Evolutionary conservation across 2,113 vertebrate species (phyloP).

Genomic region (Raphicerus campestris): DNA sequence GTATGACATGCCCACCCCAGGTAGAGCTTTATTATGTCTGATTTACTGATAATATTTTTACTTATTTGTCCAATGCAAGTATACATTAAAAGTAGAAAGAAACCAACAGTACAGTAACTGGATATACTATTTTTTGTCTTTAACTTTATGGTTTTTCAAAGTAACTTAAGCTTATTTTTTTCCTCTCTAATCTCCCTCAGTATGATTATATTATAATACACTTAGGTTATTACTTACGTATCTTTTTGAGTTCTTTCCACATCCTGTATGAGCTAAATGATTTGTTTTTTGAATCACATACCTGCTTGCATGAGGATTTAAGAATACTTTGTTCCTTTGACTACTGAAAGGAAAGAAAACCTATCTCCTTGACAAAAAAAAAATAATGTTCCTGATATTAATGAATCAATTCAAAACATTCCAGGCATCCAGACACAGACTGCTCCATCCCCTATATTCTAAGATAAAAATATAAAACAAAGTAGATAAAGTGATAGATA

Average conservation of each 20-base stretch:
- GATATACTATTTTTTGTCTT: neutral
- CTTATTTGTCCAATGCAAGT: constrained; percentile 20
- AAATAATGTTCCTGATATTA: constrained; percentile 40
- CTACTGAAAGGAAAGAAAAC: constrained; percentile 43
- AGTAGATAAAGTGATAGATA: constrained; percentile 56
- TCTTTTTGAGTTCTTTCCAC: neutral
- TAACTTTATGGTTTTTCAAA: constrained; percentile 20
- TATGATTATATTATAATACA: neutral
- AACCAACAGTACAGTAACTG: neutral
- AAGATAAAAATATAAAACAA: constrained; percentile 53
- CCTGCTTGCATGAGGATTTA: constrained; percentile 17
- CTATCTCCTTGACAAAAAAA: constrained; percentile 34
- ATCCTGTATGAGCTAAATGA: neutral
- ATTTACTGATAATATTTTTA: neutral
- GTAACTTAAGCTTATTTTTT: neutral
- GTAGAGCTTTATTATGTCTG: neutral
- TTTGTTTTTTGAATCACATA: constrained; percentile 14
- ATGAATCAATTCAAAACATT: constrained; percentile 52
- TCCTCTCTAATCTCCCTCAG: neutral
- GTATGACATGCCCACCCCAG: neutral
- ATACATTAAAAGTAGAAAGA: constrained; percentile 11
- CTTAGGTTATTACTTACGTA: neutral
- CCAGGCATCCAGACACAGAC: constrained; percentile 41
- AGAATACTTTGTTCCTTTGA: constrained; percentile 13
- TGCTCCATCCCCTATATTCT: neutral